These are phyloP conservation scores for Gadopsis marmoratus DNA, from an alignment of 2,797 vertebrate genomes.

Conservation along the genomic window DNA sequence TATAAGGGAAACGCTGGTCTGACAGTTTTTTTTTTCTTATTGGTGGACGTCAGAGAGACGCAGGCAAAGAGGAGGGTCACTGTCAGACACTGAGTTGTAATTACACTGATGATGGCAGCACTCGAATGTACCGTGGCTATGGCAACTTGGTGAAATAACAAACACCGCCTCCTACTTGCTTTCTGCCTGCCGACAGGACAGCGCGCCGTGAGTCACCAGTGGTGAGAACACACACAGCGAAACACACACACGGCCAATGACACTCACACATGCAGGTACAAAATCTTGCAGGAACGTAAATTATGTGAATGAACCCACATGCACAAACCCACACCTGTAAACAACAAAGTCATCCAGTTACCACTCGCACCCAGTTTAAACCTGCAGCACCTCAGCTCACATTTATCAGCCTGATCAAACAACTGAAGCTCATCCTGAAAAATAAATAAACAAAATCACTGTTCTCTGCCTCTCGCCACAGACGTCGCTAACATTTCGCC, in stretches of 20 bases:
- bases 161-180: conserved; percentile 83
- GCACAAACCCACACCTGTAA: conserved; percentile 25
- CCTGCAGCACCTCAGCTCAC: background rate
- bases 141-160: conserved; percentile 84
- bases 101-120: conserved; percentile 79
- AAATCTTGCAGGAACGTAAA: conserved; percentile 33
- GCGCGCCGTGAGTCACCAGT: conserved; percentile 78
- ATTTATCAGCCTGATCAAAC: conserved; percentile 54
- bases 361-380: background rate
- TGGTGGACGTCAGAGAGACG: conserved; percentile 44
- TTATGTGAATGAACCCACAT: conserved; percentile 17
- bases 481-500: conserved; percentile 51
- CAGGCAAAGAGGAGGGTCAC: conserved; percentile 51
- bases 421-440: conserved; percentile 32
- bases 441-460: background rate
- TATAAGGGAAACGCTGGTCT: background rate
- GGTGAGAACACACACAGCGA: conserved; percentile 71
- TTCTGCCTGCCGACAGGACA: conserved; percentile 74
- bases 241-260: conserved; percentile 40
- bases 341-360: background rate
- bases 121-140: conserved; percentile 73
- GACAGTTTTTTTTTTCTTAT: conserved; percentile 19
- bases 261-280: conserved; percentile 34
- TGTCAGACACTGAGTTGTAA: conserved; percentile 71
- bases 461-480: conserved; percentile 26